Percentiles rank a stretch among this genome's conserved stretches.
These are phyloP conservation scores for Aplodontia rufa DNA, from an alignment of 2,113 vertebrate genomes.

Conservation along the genomic window DNA sequence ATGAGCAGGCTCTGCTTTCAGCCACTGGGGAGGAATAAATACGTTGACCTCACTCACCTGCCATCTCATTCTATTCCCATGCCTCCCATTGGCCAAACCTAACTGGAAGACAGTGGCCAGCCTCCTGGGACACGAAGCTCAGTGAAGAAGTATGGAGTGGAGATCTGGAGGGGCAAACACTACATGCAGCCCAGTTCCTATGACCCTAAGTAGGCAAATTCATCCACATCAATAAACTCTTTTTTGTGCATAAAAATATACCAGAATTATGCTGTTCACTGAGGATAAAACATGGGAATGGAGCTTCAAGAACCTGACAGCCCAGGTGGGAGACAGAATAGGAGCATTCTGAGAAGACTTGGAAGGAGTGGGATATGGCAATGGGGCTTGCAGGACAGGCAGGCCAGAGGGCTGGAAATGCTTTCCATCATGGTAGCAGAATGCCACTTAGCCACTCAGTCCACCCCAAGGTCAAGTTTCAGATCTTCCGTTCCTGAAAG, in stretches of 20 bases:
- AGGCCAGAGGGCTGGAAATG: background rate
- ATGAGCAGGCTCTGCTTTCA: background rate
- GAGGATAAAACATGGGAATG: background rate
- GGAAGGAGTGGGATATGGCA: background rate
- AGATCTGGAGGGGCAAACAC: background rate
- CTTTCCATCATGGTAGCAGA: background rate
- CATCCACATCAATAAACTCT: background rate
- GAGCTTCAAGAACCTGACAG: background rate
- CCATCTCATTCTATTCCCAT: background rate
- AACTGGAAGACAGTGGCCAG: background rate
- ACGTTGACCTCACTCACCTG: background rate
- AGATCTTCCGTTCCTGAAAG: background rate
- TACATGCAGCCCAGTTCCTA: background rate
- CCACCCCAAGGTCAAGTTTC: background rate
- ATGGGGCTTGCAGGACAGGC: background rate
- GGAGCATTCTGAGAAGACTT: background rate
- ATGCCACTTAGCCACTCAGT: background rate
- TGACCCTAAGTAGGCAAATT: background rate
- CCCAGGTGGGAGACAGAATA: background rate
- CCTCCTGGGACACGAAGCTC: no score
- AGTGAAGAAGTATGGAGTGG: background rate
- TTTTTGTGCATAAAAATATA: no score
- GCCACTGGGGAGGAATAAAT: background rate
- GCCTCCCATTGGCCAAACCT: background rate
- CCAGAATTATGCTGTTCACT: background rate